Evolutionary conservation across 2,797 vertebrate species (phyloP), one percentile per base, ranked within the genome.

Genomic region (Hemitrygon akajei): DNA sequence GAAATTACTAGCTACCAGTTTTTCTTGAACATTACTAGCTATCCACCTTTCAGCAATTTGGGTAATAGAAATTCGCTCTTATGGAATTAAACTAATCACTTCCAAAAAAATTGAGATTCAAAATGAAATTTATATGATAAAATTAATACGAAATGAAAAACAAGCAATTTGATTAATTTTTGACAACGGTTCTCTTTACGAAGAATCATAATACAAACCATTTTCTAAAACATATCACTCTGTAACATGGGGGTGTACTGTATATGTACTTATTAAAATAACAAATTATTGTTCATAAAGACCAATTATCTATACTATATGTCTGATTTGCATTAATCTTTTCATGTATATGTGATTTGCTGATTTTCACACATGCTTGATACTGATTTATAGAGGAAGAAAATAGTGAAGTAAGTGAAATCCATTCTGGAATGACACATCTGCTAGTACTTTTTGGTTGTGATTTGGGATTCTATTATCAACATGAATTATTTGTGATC

Each of bases 401-500:
- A 93, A 93, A 58, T 92, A 40, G 69, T 27, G 56, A 58, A 56
- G 66, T 76, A 76, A 25, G 47, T 93, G 75, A 76, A 93, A 7
- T 71, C 69, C 47, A 56, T 56, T 71, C 71, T 76, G 71, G 91
- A 27, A 75, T 93, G 71, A 75, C 40, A 93, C 47, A 93, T 93
- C 69, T 93, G 91, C 71, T 93, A 56, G 71, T 75, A 93, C 25
- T 75, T 92, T 93, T 93, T 93, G 71, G 40, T 40, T 76, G 40
- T 27, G 75, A 75, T 75, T 93, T 75, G 91, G 69, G 69, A 76
- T 76, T 56, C 71, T 93, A 58, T 73, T 47, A 76, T 93, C 91
- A 93, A 93, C 71, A 93, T 75, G 40, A 76, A 93, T 76, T 93
- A 93, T 93, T 93, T 93, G 91, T 76, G 71, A 76, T 76, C 66